Conservation (phyloP, 2,797 vertebrate genomes). For the Amniataba percoides region DNA sequence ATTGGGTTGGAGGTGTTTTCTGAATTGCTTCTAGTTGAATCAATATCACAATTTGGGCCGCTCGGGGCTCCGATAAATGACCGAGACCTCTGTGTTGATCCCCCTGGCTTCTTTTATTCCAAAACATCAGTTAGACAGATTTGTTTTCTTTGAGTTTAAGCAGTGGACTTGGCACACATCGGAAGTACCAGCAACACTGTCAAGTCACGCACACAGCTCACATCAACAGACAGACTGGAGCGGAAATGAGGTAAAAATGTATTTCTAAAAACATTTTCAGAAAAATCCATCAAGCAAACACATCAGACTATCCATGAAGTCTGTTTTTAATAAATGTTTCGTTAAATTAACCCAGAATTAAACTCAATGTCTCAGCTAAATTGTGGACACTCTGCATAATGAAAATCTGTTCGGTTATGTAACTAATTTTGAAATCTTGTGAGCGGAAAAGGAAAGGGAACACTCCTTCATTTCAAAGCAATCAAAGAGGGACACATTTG, state of each 20-base stretch:
- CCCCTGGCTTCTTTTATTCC: background rate
- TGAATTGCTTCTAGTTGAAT: background rate
- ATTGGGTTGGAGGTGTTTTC: background rate
- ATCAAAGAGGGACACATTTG: no score
- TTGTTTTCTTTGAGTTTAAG: conserved; percentile 4
- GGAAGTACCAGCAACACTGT: background rate
- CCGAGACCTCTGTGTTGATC: background rate
- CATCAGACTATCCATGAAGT: no score
- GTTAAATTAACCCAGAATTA: background rate
- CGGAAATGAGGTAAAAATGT: conserved; percentile 5
- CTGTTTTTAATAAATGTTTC: no score
- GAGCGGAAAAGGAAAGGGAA: no score
- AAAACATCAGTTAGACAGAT: background rate
- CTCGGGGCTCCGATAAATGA: conserved; percentile 12
- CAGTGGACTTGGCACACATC: background rate
- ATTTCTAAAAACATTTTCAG: background rate
- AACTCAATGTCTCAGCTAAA: background rate
- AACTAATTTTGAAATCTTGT: no score
- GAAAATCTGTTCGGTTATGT: background rate
- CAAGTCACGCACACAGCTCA: background rate
- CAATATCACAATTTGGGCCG: background rate
- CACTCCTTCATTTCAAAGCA: no score
- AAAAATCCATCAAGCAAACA: no score
- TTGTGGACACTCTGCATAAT: background rate
- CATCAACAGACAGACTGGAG: background rate